Conservation (phyloP, 1,140 invertebrate genomes). For the Trichoplusia ni region DNA sequence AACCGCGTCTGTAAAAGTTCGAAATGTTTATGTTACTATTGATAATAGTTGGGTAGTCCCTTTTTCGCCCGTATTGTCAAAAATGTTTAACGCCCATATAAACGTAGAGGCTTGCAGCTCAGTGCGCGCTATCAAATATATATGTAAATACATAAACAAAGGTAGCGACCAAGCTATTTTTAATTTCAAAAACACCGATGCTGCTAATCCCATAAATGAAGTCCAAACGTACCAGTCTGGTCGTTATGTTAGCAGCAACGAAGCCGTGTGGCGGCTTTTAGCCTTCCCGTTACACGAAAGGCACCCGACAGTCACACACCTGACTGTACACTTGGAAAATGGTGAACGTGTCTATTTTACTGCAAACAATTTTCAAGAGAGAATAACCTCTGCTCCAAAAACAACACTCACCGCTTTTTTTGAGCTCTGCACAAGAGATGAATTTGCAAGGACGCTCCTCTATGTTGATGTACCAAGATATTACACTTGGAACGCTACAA, state of each 20-base stretch:
- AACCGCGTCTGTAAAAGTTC: not conserved
- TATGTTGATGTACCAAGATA: slow-evolving; percentile 36
- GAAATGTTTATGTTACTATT: not conserved
- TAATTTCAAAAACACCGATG: not conserved
- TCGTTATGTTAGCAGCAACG: slow-evolving; percentile 9
- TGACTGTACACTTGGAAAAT: slow-evolving; percentile 42
- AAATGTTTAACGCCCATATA: slow-evolving; percentile 12
- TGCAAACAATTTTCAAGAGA: slow-evolving; percentile 33
- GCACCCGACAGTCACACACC: slow-evolving; percentile 37
- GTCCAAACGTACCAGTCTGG: not conserved
- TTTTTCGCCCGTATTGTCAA: not conserved
- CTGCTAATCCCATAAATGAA: not conserved
- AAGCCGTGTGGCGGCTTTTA: slow-evolving; percentile 1
- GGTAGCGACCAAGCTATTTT: slow-evolving; percentile 4
- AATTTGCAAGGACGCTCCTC: slow-evolving; percentile 42
- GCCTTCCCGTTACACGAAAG: slow-evolving; percentile 35
- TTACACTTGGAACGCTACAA: slow-evolving; percentile 32
- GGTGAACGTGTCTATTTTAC: slow-evolving; percentile 42
- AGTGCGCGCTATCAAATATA: slow-evolving; percentile 15
- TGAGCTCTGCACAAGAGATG: slow-evolving; percentile 49
- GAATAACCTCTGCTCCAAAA: slow-evolving; percentile 29
- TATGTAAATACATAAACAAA: not conserved
- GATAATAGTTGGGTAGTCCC: slow-evolving; percentile 12
- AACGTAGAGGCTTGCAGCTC: slow-evolving; percentile 9
- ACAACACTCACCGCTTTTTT: slow-evolving; percentile 32